These are phyloP conservation scores for Eupithecia pulchellata DNA, from an alignment of 2,888 invertebrate genomes.

Conservation along the genomic window DNA sequence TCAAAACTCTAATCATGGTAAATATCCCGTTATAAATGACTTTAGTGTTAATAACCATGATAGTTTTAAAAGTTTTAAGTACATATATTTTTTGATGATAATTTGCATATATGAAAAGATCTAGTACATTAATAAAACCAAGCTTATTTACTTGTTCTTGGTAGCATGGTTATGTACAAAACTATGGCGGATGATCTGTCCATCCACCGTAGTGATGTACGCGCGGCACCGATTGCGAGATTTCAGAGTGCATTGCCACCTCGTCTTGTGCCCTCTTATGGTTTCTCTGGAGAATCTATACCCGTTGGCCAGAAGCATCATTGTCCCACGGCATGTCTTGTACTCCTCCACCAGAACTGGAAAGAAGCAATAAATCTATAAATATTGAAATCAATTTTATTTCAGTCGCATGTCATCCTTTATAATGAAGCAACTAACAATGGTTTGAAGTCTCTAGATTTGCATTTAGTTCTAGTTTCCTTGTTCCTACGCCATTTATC, in stretches of 20 bases:
- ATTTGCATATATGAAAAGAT: background rate
- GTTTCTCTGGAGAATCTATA: constrained; percentile 56
- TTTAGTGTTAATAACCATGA: too few relatives aligned
- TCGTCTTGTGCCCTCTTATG: constrained; percentile 38
- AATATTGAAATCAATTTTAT: background rate
- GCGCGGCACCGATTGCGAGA: constrained; percentile 50
- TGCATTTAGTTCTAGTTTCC: constrained; percentile 43
- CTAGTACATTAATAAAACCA: background rate
- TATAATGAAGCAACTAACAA: constrained; percentile 23
- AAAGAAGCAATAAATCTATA: background rate
- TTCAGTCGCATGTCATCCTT: constrained; percentile 8
- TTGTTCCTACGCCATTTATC: constrained; percentile 41
- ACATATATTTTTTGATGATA: too few relatives aligned
- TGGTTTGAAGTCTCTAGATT: constrained; percentile 44
- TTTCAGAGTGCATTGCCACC: constrained; percentile 51
- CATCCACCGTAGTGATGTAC: constrained; percentile 48
- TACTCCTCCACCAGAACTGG: constrained; percentile 44
- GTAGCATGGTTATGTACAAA: constrained; percentile 47
- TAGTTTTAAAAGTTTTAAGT: too few relatives aligned
- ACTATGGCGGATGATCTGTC: constrained; percentile 40
- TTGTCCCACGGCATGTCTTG: constrained; percentile 48
- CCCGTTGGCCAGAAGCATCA: constrained; percentile 50
- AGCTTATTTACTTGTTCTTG: background rate
- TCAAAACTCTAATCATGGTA: too few relatives aligned
- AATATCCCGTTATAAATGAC: too few relatives aligned